Evolutionary conservation across 2,113 vertebrate genomes (phyloP).

Genomic region (Prionailurus viverrinus): DNA sequence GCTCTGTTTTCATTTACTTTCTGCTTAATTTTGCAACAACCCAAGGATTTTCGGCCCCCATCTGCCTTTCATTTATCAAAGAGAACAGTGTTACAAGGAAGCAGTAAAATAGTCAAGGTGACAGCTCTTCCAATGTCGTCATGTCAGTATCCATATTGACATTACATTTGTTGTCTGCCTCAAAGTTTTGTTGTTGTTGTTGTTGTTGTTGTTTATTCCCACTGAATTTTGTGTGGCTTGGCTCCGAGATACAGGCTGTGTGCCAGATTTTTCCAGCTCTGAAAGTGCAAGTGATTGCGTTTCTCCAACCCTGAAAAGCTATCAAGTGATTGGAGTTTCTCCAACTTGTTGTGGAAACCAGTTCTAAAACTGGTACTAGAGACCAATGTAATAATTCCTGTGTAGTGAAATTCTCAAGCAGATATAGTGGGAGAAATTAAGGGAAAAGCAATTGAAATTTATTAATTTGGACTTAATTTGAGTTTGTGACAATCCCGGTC

Average conservation of each 20-base stretch:
- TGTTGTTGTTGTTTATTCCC: neutral
- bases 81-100: constrained; percentile 26
- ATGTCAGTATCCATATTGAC: neutral
- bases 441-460: neutral
- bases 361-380: neutral
- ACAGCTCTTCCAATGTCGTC: neutral
- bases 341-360: neutral
- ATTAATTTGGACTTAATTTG: neutral
- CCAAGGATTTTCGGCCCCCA: neutral
- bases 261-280: neutral
- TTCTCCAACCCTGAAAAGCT: neutral
- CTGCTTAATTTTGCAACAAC: neutral
- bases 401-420: constrained; percentile 15
- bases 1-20: constrained; percentile 48
- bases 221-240: neutral
- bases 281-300: neutral
- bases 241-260: neutral
- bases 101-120: constrained; percentile 1
- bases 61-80: constrained; percentile 52
- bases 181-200: neutral
- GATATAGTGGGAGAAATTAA: neutral
- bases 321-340: neutral
- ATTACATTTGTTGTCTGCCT: neutral
- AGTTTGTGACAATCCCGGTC: neutral
- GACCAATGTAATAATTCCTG: neutral